phyloP scores from a whole-genome alignment of 2,888 invertebrate species.

The Axea sp. region DNA sequence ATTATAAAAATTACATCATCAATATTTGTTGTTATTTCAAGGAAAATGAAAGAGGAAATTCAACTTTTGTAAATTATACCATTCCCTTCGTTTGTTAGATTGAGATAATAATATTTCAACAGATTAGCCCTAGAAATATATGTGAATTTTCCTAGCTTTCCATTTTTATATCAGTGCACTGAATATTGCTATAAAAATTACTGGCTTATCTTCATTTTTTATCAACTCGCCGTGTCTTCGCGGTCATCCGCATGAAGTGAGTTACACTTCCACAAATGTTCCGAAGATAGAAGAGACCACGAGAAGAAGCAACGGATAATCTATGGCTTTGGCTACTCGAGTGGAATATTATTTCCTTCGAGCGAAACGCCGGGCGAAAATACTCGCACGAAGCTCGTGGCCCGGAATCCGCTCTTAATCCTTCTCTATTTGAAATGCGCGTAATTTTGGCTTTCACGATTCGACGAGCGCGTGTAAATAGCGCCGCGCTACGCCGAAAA shows the following conservation, averaged over 20 bases:
- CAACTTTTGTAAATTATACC: too few species aligned
- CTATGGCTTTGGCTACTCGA: slow-evolving; percentile 62
- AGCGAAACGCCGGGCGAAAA: slow-evolving; percentile 37
- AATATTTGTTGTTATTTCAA: too few species aligned
- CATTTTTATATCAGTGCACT: slow-evolving; percentile 2
- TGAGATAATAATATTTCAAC: slow-evolving; percentile 15
- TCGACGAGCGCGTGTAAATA: slow-evolving; percentile 40
- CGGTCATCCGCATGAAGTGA: slow-evolving; percentile 19
- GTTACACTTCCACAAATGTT: slow-evolving; percentile 50
- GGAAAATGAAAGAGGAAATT: too few species aligned
- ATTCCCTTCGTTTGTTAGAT: neutral
- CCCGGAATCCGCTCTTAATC: slow-evolving; percentile 51
- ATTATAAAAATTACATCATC: too few species aligned
- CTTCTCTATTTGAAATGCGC: slow-evolving; percentile 56
- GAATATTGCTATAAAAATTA: slow-evolving; percentile 25
- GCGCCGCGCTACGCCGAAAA: neutral
- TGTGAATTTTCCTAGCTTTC: slow-evolving; percentile 4
- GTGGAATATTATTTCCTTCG: slow-evolving; percentile 59
- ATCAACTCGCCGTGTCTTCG: slow-evolving; percentile 14
- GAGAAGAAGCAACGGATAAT: slow-evolving; percentile 60
- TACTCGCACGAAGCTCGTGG: slow-evolving; percentile 24
- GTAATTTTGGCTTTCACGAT: slow-evolving; percentile 43
- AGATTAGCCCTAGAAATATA: slow-evolving; percentile 8
- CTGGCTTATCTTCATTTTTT: slow-evolving; percentile 49
- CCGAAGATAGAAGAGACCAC: slow-evolving; percentile 44